These are phyloP conservation scores for Panzeria rudis DNA, from an alignment of 2,888 invertebrate species.

Conservation along the genomic window DNA sequence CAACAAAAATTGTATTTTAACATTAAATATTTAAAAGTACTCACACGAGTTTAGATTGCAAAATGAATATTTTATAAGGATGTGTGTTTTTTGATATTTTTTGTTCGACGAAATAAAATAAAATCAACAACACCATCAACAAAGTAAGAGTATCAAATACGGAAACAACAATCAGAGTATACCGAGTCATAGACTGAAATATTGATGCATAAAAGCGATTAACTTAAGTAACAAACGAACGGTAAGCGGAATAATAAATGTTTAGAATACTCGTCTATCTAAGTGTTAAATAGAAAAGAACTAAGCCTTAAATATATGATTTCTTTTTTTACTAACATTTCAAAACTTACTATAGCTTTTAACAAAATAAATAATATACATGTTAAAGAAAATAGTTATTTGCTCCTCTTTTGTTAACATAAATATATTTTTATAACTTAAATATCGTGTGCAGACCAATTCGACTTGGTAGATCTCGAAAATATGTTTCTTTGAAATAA, in stretches of 20 bases:
- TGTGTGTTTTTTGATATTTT: slow-evolving; percentile 30
- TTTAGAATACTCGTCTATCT: slow-evolving; percentile 22
- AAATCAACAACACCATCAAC: slow-evolving; percentile 40
- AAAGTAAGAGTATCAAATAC: slow-evolving; percentile 33
- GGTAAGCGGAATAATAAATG: slow-evolving; percentile 20
- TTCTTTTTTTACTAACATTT: background rate
- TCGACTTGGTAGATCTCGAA: too few species aligned
- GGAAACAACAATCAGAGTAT: slow-evolving; percentile 29
- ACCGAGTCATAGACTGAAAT: slow-evolving; percentile 37
- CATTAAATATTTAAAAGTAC: slow-evolving; percentile 83
- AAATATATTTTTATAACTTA: too few species aligned
- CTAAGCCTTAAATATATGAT: background rate
- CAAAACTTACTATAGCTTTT: too few species aligned
- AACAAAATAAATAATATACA: too few species aligned
- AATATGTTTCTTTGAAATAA: too few species aligned
- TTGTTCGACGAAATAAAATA: slow-evolving; percentile 24
- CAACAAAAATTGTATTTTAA: slow-evolving; percentile 50
- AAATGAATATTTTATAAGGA: slow-evolving; percentile 82
- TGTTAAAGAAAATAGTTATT: too few species aligned
- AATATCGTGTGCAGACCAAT: too few species aligned
- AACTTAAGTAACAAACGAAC: slow-evolving; percentile 60
- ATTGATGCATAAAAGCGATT: slow-evolving; percentile 68
- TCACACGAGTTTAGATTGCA: slow-evolving; percentile 84
- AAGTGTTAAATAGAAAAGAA: slow-evolving; percentile 10
- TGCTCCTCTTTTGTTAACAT: too few species aligned